These are phyloP conservation scores for Acanthornis magna DNA, from an alignment of 2,797 vertebrate genomes.

Conservation along the genomic window DNA sequence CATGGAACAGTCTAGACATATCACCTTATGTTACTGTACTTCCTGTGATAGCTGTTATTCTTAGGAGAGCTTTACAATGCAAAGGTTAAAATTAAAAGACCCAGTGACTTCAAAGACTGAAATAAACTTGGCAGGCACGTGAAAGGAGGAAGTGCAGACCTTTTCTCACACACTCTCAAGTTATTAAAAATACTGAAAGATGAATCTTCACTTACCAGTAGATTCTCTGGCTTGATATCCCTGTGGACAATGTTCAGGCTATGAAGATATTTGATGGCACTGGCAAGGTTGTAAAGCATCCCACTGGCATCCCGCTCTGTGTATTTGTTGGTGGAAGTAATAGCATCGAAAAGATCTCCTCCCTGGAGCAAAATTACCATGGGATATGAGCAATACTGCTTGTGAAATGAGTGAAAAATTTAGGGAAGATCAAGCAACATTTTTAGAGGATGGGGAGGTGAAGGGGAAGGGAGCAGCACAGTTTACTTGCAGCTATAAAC, in stretches of 20 bases:
- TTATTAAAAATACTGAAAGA: background rate
- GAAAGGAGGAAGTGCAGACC: background rate
- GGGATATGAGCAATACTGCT: background rate
- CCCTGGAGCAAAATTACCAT: constrained; percentile 79
- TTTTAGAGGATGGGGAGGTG: background rate
- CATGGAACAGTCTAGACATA: background rate
- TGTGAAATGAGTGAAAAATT: background rate
- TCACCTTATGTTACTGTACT: background rate
- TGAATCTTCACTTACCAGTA: constrained; percentile 83
- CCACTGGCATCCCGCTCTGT: constrained; percentile 93
- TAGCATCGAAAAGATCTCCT: constrained; percentile 95
- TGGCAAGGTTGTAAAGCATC: constrained; percentile 96
- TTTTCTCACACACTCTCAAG: background rate
- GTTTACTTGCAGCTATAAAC: background rate
- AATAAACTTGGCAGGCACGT: background rate
- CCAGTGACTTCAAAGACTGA: background rate
- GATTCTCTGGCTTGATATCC: constrained; percentile 97
- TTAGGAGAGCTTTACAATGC: background rate
- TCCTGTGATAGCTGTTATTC: background rate
- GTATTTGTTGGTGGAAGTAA: constrained; percentile 95
- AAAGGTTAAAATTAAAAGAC: background rate
- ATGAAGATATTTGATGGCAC: constrained; percentile 97
- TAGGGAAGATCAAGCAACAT: background rate
- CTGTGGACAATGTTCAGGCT: constrained; percentile 94
- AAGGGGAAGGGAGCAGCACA: background rate